Percentiles rank a stretch among this genome's conserved stretches.
Evolutionary conservation across 2,113 vertebrate species (phyloP).

Genomic region (Archilochus colubris): DNA sequence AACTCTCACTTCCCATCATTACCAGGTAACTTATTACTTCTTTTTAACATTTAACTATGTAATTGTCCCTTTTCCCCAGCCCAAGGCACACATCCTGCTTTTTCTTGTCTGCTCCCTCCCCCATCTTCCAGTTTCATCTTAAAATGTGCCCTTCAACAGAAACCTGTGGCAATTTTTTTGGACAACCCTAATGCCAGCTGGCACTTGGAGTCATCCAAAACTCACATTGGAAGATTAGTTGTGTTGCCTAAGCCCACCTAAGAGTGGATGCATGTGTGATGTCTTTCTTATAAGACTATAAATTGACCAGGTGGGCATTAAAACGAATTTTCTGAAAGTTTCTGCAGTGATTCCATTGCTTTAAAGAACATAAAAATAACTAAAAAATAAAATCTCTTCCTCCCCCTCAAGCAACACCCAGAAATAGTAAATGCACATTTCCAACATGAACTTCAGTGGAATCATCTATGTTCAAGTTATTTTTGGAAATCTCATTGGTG

Average conservation of each 20-base stretch:
- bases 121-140: neutral
- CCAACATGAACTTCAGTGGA: conserved; percentile 4
- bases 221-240: neutral
- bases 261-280: neutral
- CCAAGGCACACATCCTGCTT: neutral
- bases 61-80: neutral
- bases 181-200: neutral
- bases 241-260: neutral
- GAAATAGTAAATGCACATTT: conserved; percentile 48
- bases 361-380: conserved; percentile 35
- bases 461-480: conserved; percentile 9
- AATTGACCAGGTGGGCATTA: neutral
- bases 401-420: neutral
- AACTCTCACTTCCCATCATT: neutral
- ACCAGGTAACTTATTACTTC: neutral
- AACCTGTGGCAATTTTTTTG: neutral
- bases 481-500: conserved; percentile 33
- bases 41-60: neutral
- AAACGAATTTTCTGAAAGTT: neutral
- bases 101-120: neutral
- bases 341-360: neutral
- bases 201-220: neutral
- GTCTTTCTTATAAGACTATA: neutral
- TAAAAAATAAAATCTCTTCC: neutral
- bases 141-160: rapidly evolving